Evolutionary conservation across 1,140 invertebrate genomes (phyloP).

Genomic region (Adelges cooleyi): DNA sequence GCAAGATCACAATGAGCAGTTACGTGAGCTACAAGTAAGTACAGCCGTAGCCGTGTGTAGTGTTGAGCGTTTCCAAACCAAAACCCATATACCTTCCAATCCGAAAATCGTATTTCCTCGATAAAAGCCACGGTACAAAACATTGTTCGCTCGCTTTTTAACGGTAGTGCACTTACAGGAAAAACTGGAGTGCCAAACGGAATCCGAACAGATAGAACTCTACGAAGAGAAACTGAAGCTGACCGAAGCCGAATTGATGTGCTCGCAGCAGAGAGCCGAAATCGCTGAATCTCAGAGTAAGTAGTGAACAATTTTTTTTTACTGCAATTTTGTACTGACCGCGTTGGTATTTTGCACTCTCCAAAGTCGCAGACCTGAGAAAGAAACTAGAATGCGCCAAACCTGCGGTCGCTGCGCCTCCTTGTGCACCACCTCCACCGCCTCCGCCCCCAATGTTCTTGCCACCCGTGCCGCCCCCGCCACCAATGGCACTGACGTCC

Average conservation of each 20-base stretch:
- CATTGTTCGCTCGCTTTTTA: no score
- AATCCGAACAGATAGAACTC: conserved; percentile 52
- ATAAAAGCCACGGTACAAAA: not conserved
- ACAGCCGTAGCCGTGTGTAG: not conserved
- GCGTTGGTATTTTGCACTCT: not conserved
- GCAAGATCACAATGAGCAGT: conserved; percentile 42
- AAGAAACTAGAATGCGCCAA: conserved; percentile 32
- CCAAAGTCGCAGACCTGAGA: conserved; percentile 39
- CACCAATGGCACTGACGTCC: conserved; percentile 31
- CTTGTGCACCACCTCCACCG: conserved; percentile 37
- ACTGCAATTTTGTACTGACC: not conserved
- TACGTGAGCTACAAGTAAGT: conserved; percentile 42
- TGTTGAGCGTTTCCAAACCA: no score
- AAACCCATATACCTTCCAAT: not conserved
- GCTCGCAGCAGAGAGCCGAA: conserved; percentile 48
- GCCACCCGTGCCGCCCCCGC: conserved; percentile 36
- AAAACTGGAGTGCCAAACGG: conserved; percentile 52
- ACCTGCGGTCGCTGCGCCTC: not conserved
- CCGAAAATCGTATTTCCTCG: not conserved
- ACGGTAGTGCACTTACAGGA: conserved; percentile 41
- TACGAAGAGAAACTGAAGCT: conserved; percentile 57
- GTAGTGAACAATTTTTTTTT: not conserved
- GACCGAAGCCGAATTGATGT: conserved; percentile 49
- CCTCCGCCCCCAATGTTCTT: conserved; percentile 40
- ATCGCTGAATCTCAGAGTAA: conserved; percentile 41